Conservation (phyloP, 2,888 invertebrate species). For the Phlogophora meticulosa region DNA sequence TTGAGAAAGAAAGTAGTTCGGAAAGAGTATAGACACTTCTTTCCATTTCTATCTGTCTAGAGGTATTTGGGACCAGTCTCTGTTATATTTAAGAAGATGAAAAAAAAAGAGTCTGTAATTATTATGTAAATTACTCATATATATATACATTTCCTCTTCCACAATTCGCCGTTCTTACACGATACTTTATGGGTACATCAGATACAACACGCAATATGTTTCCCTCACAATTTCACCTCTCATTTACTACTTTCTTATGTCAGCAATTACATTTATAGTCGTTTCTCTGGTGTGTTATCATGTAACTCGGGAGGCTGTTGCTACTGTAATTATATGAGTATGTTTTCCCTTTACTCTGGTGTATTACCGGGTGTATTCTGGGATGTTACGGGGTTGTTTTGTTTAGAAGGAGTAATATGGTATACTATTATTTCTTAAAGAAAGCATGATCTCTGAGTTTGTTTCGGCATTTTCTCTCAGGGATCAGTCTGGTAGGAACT, state of each 20-base stretch:
- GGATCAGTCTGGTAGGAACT: too few relatives aligned
- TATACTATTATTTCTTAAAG: too few relatives aligned
- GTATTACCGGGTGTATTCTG: not conserved
- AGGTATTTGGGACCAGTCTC: too few relatives aligned
- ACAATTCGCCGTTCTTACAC: slow-evolving; percentile 14
- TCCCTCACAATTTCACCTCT: slow-evolving; percentile 62
- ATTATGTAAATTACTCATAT: too few relatives aligned
- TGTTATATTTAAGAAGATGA: too few relatives aligned
- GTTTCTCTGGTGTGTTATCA: slow-evolving; percentile 46
- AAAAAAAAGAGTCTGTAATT: too few relatives aligned
- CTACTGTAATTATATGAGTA: slow-evolving; percentile 16
- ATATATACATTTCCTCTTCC: slow-evolving; percentile 9
- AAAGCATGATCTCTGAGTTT: too few relatives aligned
- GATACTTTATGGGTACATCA: slow-evolving; percentile 50
- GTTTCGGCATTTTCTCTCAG: too few relatives aligned
- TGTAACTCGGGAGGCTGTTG: slow-evolving; percentile 36
- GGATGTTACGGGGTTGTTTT: not conserved
- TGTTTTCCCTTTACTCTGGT: slow-evolving; percentile 11
- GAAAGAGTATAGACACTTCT: too few relatives aligned
- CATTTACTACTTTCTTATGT: slow-evolving; percentile 61
- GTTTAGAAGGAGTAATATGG: not conserved
- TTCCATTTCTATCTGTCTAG: too few relatives aligned
- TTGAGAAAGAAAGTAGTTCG: too few relatives aligned
- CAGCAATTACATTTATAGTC: slow-evolving; percentile 61
- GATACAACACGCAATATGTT: slow-evolving; percentile 56